A percentile compares a stretch with the other conserved stretches of the same genome.
phyloP scores from a whole-genome alignment of 2,888 invertebrate genomes.

The Meiosimyza platycephala region DNA sequence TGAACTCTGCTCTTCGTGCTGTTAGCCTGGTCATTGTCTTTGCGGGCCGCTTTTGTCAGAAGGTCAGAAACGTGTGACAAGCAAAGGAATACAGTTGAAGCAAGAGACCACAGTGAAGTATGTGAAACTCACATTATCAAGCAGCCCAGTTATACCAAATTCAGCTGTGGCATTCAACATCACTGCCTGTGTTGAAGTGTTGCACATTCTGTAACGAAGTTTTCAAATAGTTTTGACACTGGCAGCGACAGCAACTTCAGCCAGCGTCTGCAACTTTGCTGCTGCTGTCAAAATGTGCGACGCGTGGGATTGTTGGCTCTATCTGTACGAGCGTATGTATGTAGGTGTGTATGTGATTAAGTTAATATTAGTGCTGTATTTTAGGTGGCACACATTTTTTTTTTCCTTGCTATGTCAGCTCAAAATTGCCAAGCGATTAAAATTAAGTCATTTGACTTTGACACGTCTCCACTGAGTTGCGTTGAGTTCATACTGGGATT shows the following conservation, averaged over 20 bases:
- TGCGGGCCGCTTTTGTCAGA: not conserved
- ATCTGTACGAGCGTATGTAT: not conserved
- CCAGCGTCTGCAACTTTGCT: not conserved
- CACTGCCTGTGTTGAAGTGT: not conserved
- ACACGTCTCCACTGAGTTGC: too few relatives aligned
- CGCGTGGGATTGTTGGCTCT: not conserved
- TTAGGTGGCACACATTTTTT: too few relatives aligned
- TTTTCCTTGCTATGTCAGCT: too few relatives aligned
- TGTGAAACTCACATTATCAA: not conserved
- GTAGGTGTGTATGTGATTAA: not conserved
- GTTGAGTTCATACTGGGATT: too few relatives aligned
- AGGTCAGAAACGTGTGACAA: constrained; percentile 17
- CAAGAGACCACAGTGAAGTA: not conserved
- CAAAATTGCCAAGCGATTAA: too few relatives aligned
- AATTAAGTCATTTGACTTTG: too few relatives aligned
- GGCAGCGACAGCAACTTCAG: not conserved
- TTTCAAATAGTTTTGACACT: constrained; percentile 6
- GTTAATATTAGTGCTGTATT: not conserved
- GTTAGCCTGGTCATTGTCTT: constrained; percentile 1
- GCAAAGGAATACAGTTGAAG: not conserved
- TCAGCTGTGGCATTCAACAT: too few relatives aligned
- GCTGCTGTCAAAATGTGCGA: not conserved
- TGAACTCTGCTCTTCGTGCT: not conserved
- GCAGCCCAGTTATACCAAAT: not conserved
- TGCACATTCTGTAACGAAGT: not conserved